A percentile compares a stretch with the other conserved stretches of the same genome.
Evolutionary conservation across 2,797 vertebrate genomes (phyloP).

Genomic region (Pseudochaenichthys georgianus): DNA sequence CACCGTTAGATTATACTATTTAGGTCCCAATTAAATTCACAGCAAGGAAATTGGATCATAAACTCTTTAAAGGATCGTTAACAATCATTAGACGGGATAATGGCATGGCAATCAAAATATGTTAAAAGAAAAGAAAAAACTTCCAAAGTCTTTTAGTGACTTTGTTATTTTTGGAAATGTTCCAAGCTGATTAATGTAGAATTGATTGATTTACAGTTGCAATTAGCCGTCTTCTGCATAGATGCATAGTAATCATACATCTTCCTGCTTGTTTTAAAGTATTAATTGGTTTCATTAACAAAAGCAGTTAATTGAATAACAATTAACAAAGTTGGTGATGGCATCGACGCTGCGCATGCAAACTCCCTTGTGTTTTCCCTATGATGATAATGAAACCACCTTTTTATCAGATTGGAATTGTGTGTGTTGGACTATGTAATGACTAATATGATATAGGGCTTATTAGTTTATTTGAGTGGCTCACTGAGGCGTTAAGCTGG

Average conservation of each 20-base stretch:
- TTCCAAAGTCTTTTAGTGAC: slow-evolving; percentile 85
- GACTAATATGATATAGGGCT: slow-evolving; percentile 82
- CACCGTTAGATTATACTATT: slow-evolving; percentile 76
- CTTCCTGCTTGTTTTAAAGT: slow-evolving; percentile 81
- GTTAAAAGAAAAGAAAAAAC: slow-evolving; percentile 59
- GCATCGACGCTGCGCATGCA: slow-evolving; percentile 69
- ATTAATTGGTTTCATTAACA: slow-evolving; percentile 89
- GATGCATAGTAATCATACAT: slow-evolving; percentile 86
- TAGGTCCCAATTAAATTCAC: slow-evolving; percentile 81
- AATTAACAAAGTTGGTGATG: slow-evolving; percentile 84
- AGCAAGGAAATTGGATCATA: slow-evolving; percentile 81
- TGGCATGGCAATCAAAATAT: slow-evolving; percentile 81
- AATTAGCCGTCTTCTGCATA: slow-evolving; percentile 84
- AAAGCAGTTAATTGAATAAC: slow-evolving; percentile 87
- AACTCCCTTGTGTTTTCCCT: slow-evolving; percentile 83
- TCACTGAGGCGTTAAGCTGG: slow-evolving; percentile 77
- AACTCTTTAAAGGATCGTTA: slow-evolving; percentile 82
- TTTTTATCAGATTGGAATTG: slow-evolving; percentile 87
- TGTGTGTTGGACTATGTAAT: slow-evolving; percentile 88
- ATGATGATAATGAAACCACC: slow-evolving; percentile 83
- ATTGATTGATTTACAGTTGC: slow-evolving; percentile 86
- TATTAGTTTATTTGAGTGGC: slow-evolving; percentile 80
- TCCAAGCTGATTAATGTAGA: slow-evolving; percentile 82
- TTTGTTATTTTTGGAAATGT: slow-evolving; percentile 84
- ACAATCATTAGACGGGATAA: slow-evolving; percentile 82